Evolutionary conservation across 2,113 vertebrate species (phyloP).

Genomic region (Rousettus leschenaultii): DNA sequence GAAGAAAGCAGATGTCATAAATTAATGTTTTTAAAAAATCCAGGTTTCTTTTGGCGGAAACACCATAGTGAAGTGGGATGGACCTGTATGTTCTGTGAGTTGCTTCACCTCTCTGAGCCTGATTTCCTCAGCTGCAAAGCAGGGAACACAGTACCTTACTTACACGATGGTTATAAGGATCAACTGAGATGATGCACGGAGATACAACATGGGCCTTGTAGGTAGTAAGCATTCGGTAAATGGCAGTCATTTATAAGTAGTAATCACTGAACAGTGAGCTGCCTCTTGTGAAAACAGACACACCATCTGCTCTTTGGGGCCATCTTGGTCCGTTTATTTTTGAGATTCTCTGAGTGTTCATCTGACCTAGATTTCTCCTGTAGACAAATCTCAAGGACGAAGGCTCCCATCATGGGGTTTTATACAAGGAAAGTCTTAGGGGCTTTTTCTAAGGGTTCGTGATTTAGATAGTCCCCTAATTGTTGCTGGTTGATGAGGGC

Average conservation of each 20-base stretch:
- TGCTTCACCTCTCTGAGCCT: background rate
- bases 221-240: background rate
- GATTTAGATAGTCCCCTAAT: background rate
- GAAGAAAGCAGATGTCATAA: background rate
- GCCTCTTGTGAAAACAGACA: background rate
- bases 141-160: background rate
- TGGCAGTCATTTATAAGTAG: background rate
- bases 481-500: background rate
- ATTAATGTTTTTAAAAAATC: background rate
- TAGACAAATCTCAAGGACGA: background rate
- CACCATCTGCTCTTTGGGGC: background rate
- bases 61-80: background rate
- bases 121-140: background rate
- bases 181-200: background rate
- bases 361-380: background rate
- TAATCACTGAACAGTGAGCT: background rate
- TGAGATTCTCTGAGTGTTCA: background rate
- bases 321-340: background rate
- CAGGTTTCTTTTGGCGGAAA: background rate
- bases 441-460: background rate
- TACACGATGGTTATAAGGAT: background rate
- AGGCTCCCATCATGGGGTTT: background rate
- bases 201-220: background rate
- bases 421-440: background rate
- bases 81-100: accelerated